Evolutionary conservation across 2,113 vertebrate genomes (phyloP), one percentile per base, ranked within the genome.

Genomic region (Sylvia atricapilla): DNA sequence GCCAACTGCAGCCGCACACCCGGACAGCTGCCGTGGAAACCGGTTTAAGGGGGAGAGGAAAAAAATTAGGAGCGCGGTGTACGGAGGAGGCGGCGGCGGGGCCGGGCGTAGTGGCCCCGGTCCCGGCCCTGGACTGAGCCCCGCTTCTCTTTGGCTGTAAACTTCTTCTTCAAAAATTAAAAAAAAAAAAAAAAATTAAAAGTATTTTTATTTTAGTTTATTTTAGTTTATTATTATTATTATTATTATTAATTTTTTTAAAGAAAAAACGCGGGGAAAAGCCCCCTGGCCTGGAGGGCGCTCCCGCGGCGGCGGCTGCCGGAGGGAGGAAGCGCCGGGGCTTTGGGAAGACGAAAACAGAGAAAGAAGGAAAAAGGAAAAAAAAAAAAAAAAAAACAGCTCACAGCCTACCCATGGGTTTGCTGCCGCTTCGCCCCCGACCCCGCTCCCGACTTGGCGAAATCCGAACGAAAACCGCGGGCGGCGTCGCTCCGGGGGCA

Each of bases 1-100:
- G 89, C 94, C 94, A 95, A 91, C 66, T 87, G 85, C 85, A 83
- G 92, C 82, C 85, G 59, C 94, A 50, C 81, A 87, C 69, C 13
- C 56, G 66, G 81, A 76, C 91, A 87, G 93, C 95, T 87, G 92
- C 78, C 43, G 31, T 31, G 89, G 79, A 94, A 87, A 72, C 27
- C 35, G 39, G 35, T 74, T 86, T 50, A 49, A 73, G 68, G 46
- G 47, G 31, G 33, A 52, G 50, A 31, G 13, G n/a, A 66, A 46
- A 64, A 68, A 73, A 44, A 81, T 58, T 8, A 24, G 14, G 59
- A 68, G 55, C 77, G 50, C 27, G 22, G 50, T 41, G 77, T 89
- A 73, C 25, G 24, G 21, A 79, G 84, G n/a, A 91, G 39, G 50
- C 44, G 35, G 41, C 52, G 41, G 62, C 53, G 56, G 84, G 63